Evolutionary conservation across 2,888 invertebrate genomes (phyloP), one percentile per base, ranked within the genome.

Genomic region (Lottia gigantea): DNA sequence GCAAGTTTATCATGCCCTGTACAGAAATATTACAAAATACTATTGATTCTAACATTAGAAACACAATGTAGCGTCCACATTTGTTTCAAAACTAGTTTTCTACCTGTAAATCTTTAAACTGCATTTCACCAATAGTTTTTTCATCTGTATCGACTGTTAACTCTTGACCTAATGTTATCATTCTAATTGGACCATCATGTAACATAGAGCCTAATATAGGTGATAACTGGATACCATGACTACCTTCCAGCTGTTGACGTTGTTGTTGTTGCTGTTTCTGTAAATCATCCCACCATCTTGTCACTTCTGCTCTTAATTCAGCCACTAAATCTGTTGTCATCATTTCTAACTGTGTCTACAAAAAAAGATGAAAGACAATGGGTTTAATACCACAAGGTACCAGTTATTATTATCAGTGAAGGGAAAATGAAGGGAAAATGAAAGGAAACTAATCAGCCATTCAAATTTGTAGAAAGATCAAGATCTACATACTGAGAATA

Each of bases 21-120:
- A n/a, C n/a, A n/a, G n/a, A n/a, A n/a, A n/a, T 31, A 6, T 3
- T 31, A 31, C 31, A 31, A 31, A 6, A 2, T 31, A 31, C 31
- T 31, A 2, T 11, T 40, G 40, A 40, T 40, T 23, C 23, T 23
- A 25, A 25, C 25, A 3, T 25, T 25, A 16, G 4, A 23, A 6
- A 62, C 26, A 23, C 19, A 7, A 62, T n/a, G n/a, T n/a, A n/a
- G n/a, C n/a, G n/a, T n/a, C n/a, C n/a, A n/a, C n/a, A 15, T 62
- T 23, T 19, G 62, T 31, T 31, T 31, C 31, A 31, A 31, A 31
- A 31, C 31, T 31, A 31, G 31, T 61, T 61, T 40, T 71, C 70
- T 81, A 93, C 93, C 91, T 96, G 97, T 86, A 94, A 93, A 87
- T 97, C 97, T 87, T 97, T 97, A 86, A 97, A 95, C 26, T 96